Percentiles rank a stretch among this genome's conserved stretches.
These are phyloP conservation scores for Petrocephalus microphthalmus DNA, from an alignment of 2,113 vertebrate genomes.

Conservation along the genomic window DNA sequence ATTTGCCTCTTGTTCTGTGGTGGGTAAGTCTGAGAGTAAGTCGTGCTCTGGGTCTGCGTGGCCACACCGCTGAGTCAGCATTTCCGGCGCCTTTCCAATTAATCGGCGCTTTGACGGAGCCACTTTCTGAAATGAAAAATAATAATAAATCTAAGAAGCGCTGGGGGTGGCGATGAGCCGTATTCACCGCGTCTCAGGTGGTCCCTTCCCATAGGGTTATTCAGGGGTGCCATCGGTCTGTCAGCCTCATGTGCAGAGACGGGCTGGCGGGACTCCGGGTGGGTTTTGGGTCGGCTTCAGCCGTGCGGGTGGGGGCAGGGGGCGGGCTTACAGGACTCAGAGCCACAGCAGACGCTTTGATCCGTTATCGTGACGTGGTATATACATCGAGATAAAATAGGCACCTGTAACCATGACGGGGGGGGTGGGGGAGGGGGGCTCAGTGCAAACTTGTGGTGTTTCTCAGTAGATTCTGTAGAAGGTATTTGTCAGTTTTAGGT, in stretches of 20 bases:
- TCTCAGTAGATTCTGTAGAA: slow-evolving; percentile 48
- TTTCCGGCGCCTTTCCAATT: slow-evolving; percentile 20
- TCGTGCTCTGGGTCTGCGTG: slow-evolving; percentile 16
- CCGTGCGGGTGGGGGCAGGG: not conserved
- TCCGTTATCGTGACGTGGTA: slow-evolving; percentile 42
- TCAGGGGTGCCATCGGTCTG: slow-evolving; percentile 22
- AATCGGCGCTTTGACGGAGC: slow-evolving; percentile 27
- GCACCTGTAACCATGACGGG: slow-evolving; percentile 36
- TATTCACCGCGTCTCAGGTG: slow-evolving; percentile 34
- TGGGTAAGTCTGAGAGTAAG: slow-evolving; percentile 15
- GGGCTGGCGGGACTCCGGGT: not conserved
- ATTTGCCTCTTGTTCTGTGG: slow-evolving; percentile 27
- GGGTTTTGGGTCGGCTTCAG: not conserved
- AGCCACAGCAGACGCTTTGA: slow-evolving; percentile 37
- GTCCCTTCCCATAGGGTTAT: slow-evolving; percentile 30
- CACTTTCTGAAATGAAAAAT: slow-evolving; percentile 42
- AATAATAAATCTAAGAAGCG: slow-evolving; percentile 40
- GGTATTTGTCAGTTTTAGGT: slow-evolving; percentile 47
- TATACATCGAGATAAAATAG: slow-evolving; percentile 39
- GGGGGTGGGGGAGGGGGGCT: slow-evolving; percentile 29
- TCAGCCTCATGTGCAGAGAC: not conserved
- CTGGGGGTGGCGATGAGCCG: not conserved
- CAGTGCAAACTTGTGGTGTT: slow-evolving; percentile 42
- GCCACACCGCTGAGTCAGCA: slow-evolving; percentile 35
- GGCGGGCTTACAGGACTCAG: slow-evolving; percentile 27